These are phyloP conservation scores for Heliornis fulica DNA, from an alignment of 2,113 vertebrate species.

Conservation along the genomic window DNA sequence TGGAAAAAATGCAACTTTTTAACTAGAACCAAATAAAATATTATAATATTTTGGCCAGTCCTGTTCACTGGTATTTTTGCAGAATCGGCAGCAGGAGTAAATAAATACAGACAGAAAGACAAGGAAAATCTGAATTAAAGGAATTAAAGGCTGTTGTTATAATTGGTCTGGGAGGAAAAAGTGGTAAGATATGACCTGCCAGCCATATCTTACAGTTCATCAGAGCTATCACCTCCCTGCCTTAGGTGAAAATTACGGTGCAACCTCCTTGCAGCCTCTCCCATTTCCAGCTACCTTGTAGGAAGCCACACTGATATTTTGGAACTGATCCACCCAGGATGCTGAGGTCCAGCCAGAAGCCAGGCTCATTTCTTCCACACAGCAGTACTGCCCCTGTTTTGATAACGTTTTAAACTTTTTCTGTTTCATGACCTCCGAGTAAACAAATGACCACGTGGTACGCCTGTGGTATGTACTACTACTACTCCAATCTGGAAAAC, in stretches of 20 bases:
- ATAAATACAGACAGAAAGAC: background rate
- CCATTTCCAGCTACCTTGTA: background rate
- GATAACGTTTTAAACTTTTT: constrained; percentile 4
- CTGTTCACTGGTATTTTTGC: background rate
- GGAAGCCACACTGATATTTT: background rate
- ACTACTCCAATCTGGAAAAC: background rate
- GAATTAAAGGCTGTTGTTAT: constrained; percentile 28
- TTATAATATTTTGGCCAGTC: background rate
- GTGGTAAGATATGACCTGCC: background rate
- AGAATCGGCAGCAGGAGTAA: background rate
- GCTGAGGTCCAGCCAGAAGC: background rate
- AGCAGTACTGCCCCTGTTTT: background rate
- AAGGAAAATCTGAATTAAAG: background rate
- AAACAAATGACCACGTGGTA: background rate
- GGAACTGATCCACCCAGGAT: background rate
- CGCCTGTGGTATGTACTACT: background rate
- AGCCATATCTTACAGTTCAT: constrained; percentile 9
- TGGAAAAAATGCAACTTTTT: background rate
- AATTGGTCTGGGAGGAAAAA: constrained; percentile 5
- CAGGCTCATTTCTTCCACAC: background rate
- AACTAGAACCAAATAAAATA: background rate
- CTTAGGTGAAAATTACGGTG: background rate
- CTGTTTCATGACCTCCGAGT: background rate
- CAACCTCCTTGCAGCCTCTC: background rate
- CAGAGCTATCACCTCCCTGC: background rate